Base-by-base conservation (phyloP, 1,140 invertebrate genomes). In the Lepeophtheirus salmonis region DNA sequence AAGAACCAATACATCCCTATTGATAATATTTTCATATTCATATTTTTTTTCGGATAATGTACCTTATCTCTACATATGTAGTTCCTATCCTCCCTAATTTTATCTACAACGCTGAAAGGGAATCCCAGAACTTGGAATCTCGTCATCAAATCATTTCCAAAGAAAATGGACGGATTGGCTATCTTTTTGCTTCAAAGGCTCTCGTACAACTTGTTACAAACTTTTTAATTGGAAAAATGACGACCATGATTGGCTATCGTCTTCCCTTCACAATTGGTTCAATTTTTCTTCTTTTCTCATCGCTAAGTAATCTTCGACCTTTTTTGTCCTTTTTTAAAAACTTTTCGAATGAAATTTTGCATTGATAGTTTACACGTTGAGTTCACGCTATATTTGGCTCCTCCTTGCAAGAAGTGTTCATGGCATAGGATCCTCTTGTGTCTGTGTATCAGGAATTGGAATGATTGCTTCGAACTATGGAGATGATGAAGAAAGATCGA, bases 391-490 rank as follows among this genome's bases (percentile, higher is more conserved):
- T 70, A 73, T 75, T 48, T 70, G 81, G 0, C 68, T 91, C 21
- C 78, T 90, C 59, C 64, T 88, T 12, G 88, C 86, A 0, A 72
- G 89, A 63, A 83, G 83, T 65, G 71, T 91, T 24, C 88, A 92
- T 73, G 89, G 89, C 1, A 71, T 89, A 50, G 85, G 84, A 12
- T 90, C 87, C 6, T 81, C 87, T 0, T 86, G 83, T 61, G 80
- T 86, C 58, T 78, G 79, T 14, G 80, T 87, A 1, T 26, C 66
- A 73, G 76, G 75, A 6, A 74, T 78, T 71, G 73, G 73, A 17
- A 64, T 76, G 55, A 70, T 78, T 2, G 76, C 77, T 1, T 71
- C 73, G 56, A 64, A 76, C 66, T 74, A 78, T 69, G 70, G 75
- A 21, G 72, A 75, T 50, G 79, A 78, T 63, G 75, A 73, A 58